Evolutionary conservation across 1,140 invertebrate species (phyloP).

Genomic region (Diprion similis): DNA sequence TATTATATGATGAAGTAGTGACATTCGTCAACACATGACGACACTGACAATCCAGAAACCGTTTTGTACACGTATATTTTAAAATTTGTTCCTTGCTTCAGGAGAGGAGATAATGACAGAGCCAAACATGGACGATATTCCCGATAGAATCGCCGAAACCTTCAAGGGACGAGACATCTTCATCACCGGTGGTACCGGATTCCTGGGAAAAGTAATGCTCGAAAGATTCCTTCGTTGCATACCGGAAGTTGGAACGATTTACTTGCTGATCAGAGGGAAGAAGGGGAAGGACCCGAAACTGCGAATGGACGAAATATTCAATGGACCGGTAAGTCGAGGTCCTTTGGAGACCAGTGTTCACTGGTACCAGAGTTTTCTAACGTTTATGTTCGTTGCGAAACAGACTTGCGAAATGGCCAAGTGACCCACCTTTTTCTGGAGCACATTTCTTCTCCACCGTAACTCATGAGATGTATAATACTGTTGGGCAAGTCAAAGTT

Average conservation of each 20-base stretch:
- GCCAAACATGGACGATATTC: constrained; percentile 36
- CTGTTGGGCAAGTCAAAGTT: neutral
- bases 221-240: constrained; percentile 74
- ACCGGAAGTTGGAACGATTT: constrained; percentile 74
- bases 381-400: neutral
- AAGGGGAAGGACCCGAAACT: constrained; percentile 77
- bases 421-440: neutral
- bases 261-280: constrained; percentile 80
- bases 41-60: too few relatives aligned
- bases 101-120: constrained; percentile 22
- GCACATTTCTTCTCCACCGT: neutral
- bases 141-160: constrained; percentile 54
- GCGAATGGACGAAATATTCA: constrained; percentile 74
- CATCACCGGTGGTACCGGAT: constrained; percentile 70
- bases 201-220: constrained; percentile 75
- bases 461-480: constrained; percentile 2
- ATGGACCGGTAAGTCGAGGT: constrained; percentile 66
- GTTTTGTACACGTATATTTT: too few relatives aligned
- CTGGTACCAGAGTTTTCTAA: neutral
- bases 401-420: neutral
- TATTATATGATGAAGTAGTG: too few relatives aligned
- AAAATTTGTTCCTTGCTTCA: too few relatives aligned
- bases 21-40: too few relatives aligned
- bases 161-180: constrained; percentile 62
- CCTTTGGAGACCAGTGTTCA: neutral